A percentile compares a stretch with the other conserved stretches of the same genome.
Evolutionary conservation across 1,140 invertebrate species (phyloP).

Genomic region (Sminthurides bifidus): DNA sequence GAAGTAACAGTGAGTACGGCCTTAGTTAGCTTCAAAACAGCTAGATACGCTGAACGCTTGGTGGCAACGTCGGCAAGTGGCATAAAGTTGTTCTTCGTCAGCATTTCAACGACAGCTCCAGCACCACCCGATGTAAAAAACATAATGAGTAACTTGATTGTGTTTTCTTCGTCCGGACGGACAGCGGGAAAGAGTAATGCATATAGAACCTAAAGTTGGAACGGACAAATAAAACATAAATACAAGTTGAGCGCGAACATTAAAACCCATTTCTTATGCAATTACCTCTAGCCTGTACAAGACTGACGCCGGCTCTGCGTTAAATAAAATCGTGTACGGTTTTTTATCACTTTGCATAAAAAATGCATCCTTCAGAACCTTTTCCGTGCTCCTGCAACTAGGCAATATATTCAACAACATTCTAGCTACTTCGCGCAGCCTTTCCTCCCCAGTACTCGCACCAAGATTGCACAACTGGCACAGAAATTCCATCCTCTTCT

Average conservation of each 20-base stretch:
- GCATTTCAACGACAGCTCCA: slow-evolving; percentile 64
- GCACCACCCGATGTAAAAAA: slow-evolving; percentile 78
- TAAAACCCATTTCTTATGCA: not conserved
- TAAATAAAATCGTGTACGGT: slow-evolving; percentile 27
- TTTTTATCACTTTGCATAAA: slow-evolving; percentile 24
- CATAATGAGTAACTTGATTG: slow-evolving; percentile 74
- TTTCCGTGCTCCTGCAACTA: slow-evolving; percentile 62
- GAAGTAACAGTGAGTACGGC: slow-evolving; percentile 74
- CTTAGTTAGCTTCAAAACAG: slow-evolving; percentile 78
- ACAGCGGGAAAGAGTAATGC: slow-evolving; percentile 81
- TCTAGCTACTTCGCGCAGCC: slow-evolving; percentile 71
- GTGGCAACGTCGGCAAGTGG: slow-evolving; percentile 66
- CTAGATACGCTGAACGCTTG: slow-evolving; percentile 70
- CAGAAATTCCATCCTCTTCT: slow-evolving; percentile 73
- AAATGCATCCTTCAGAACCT: slow-evolving; percentile 48
- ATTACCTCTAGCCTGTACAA: slow-evolving; percentile 57
- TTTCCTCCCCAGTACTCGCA: slow-evolving; percentile 61
- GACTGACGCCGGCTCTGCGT: slow-evolving; percentile 52
- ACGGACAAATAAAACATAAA: slow-evolving; percentile 34
- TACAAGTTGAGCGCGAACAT: slow-evolving; percentile 2
- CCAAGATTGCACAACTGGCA: slow-evolving; percentile 82
- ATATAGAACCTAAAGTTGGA: slow-evolving; percentile 60
- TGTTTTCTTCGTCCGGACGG: slow-evolving; percentile 66
- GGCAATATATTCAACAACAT: slow-evolving; percentile 79
- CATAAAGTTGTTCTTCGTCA: slow-evolving; percentile 78